phyloP scores from a whole-genome alignment of 2,888 invertebrate genomes.

The Fabriciana adippe region DNA sequence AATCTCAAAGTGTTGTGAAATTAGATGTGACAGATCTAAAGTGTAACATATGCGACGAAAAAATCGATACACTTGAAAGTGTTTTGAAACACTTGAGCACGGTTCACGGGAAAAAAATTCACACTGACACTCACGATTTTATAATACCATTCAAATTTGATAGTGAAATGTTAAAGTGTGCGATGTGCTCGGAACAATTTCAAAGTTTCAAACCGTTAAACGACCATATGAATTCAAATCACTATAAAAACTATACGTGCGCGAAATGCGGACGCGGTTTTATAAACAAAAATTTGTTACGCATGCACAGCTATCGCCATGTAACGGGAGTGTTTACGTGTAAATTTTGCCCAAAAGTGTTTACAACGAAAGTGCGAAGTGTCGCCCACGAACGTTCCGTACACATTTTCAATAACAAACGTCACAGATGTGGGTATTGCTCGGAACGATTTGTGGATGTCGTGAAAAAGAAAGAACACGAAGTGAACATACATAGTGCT shows the following conservation, averaged over 20 bases:
- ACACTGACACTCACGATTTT: constrained; percentile 50
- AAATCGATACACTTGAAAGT: constrained; percentile 44
- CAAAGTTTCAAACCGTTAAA: constrained; percentile 48
- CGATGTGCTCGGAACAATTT: constrained; percentile 45
- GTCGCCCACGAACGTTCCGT: constrained; percentile 6
- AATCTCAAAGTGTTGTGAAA: constrained; percentile 48
- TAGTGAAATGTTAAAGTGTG: constrained; percentile 44
- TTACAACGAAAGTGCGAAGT: neutral
- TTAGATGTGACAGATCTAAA: constrained; percentile 60
- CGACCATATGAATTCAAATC: constrained; percentile 50
- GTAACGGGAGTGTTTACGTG: constrained; percentile 44
- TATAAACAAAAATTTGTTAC: constrained; percentile 38
- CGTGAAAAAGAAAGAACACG: constrained; percentile 43
- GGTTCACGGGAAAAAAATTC: constrained; percentile 46
- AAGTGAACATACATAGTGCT: constrained; percentile 44
- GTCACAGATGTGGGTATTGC: constrained; percentile 26
- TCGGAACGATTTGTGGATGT: constrained; percentile 14
- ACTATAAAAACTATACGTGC: constrained; percentile 52
- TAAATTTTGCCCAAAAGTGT: constrained; percentile 40
- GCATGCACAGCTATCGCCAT: constrained; percentile 36
- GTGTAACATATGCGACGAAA: constrained; percentile 55
- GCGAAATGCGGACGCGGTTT: constrained; percentile 47
- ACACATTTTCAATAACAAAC: constrained; percentile 12
- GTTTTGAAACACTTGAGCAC: constrained; percentile 46
- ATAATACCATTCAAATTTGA: constrained; percentile 54